A percentile compares a stretch with the other conserved stretches of the same genome.
Evolutionary conservation across 2,113 vertebrate genomes (phyloP).

Genomic region (Ammospiza caudacuta): DNA sequence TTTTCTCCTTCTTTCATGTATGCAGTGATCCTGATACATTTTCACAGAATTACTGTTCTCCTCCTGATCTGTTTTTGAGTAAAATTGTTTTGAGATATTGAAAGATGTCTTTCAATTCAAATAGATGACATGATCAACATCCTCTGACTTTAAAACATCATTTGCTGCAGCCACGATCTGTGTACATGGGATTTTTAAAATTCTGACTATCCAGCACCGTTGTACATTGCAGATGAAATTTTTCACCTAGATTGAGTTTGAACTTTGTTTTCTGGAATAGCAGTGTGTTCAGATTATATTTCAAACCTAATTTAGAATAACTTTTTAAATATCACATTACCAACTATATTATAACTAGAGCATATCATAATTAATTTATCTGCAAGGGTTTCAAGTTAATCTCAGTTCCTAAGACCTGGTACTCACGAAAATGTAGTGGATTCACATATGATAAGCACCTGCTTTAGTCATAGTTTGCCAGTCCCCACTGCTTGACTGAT

Average conservation of each 20-base stretch:
- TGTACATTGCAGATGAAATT: neutral
- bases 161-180: neutral
- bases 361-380: neutral
- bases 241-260: neutral
- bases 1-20: neutral
- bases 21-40: neutral
- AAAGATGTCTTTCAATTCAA: neutral
- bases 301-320: neutral
- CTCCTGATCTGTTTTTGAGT: neutral
- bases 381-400: neutral
- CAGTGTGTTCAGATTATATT: neutral
- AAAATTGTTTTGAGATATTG: neutral
- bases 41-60: neutral
- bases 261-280: neutral
- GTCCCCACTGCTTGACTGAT: neutral
- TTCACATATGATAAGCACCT: rapidly evolving
- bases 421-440: neutral
- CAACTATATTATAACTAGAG: neutral
- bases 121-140: neutral
- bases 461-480: neutral
- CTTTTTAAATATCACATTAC: neutral
- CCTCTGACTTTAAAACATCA: slow-evolving; percentile 4
- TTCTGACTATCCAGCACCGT: neutral
- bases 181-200: neutral
- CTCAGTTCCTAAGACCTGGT: neutral